These are phyloP conservation scores for Coleophora flavipennella DNA, from an alignment of 2,888 invertebrate species.

Conservation along the genomic window DNA sequence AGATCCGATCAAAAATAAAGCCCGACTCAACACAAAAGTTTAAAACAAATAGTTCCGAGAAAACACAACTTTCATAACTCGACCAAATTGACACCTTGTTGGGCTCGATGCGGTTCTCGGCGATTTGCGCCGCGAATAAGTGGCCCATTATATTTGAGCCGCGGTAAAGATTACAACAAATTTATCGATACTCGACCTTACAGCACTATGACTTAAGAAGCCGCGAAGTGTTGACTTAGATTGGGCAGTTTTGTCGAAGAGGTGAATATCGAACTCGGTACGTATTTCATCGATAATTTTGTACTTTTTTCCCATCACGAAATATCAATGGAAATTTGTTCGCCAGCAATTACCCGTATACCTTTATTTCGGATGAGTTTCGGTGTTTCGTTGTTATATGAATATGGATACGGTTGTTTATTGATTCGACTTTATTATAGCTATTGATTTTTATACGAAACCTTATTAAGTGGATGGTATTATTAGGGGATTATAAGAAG, in stretches of 20 bases:
- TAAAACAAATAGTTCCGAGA: constrained; percentile 70
- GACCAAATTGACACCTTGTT: constrained; percentile 71
- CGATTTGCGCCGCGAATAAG: constrained; percentile 67
- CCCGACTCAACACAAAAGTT: constrained; percentile 45
- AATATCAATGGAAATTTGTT: constrained; percentile 70
- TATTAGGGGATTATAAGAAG: not conserved
- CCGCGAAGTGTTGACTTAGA: constrained; percentile 12
- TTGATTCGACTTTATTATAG: constrained; percentile 21
- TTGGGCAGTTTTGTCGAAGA: constrained; percentile 29
- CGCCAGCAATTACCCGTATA: constrained; percentile 59
- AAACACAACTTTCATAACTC: constrained; percentile 65
- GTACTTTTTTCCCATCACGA: constrained; percentile 69
- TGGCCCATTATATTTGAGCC: constrained; percentile 63
- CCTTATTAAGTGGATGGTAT: constrained; percentile 2
- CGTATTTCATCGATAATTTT: constrained; percentile 65
- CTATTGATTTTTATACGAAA: constrained; percentile 8
- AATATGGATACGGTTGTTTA: constrained; percentile 16
- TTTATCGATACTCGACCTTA: constrained; percentile 22
- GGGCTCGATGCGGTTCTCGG: constrained; percentile 60
- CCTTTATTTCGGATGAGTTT: constrained; percentile 48
- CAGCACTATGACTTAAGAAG: constrained; percentile 4
- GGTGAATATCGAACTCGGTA: constrained; percentile 51
- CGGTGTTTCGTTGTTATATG: constrained; percentile 12
- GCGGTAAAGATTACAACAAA: constrained; percentile 12
- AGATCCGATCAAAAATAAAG: constrained; percentile 50